A percentile compares a stretch with the other conserved stretches of the same genome.
phyloP scores from a whole-genome alignment of 2,113 vertebrate genomes.

The Cyanoramphus novaezelandiae region DNA sequence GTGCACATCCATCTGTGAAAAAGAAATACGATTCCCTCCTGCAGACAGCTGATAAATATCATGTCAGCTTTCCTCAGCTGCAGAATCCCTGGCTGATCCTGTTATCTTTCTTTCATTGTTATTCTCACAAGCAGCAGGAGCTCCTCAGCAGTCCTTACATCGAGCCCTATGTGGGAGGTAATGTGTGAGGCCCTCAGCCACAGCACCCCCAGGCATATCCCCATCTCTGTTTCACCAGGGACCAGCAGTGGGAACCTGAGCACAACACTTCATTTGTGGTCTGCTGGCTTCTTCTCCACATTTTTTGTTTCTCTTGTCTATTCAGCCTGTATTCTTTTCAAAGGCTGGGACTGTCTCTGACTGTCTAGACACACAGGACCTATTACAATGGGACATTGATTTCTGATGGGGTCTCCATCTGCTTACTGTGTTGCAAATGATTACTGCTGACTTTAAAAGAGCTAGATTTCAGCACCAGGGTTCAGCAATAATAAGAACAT shows the following conservation, averaged over 20 bases:
- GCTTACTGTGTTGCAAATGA: constrained; percentile 33
- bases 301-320: constrained; percentile 61
- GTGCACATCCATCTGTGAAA: background rate
- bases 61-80: background rate
- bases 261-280: constrained; percentile 51
- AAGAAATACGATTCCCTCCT: constrained; percentile 7
- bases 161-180: background rate
- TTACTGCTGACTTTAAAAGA: constrained; percentile 51
- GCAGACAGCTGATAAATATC: constrained; percentile 39
- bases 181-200: background rate
- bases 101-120: constrained; percentile 17
- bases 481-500: constrained; percentile 34
- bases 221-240: background rate
- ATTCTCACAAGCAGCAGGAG: background rate
- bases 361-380: constrained; percentile 56
- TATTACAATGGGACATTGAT: constrained; percentile 62
- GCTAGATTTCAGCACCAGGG: constrained; percentile 47
- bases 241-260: constrained; percentile 32
- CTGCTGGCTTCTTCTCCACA: constrained; percentile 52
- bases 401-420: constrained; percentile 54
- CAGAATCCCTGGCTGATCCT: constrained; percentile 32
- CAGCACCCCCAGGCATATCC: background rate
- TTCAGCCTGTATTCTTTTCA: constrained; percentile 58
- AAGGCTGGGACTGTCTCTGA: constrained; percentile 40
- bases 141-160: background rate